Evolutionary conservation across 2,888 invertebrate species (phyloP).

Genomic region (Craniophora ligustri): DNA sequence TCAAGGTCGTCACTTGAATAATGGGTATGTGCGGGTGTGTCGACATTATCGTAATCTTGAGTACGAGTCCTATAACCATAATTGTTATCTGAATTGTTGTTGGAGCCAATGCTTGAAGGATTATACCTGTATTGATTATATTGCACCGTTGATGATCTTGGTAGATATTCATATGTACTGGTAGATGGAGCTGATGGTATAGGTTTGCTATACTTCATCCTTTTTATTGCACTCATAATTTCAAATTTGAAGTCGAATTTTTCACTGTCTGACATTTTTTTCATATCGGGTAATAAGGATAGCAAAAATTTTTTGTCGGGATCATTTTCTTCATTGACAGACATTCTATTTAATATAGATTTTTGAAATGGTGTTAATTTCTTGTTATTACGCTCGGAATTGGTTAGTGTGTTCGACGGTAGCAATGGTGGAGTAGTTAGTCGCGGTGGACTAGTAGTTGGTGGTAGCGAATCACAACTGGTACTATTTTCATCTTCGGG

Average conservation of each 20-base stretch:
- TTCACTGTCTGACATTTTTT: conserved; percentile 22
- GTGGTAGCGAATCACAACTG: conserved; percentile 29
- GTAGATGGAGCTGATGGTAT: conserved; percentile 21
- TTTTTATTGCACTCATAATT: conserved; percentile 19
- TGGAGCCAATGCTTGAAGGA: conserved; percentile 14
- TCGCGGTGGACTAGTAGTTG: conserved; percentile 28
- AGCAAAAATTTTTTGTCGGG: conserved; percentile 25
- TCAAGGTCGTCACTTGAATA: conserved; percentile 17
- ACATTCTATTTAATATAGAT: conserved; percentile 31
- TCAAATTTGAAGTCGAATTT: conserved; percentile 19
- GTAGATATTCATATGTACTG: conserved; percentile 24
- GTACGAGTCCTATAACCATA: conserved; percentile 9
- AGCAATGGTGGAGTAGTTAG: conserved; percentile 15
- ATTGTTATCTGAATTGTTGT: conserved; percentile 14
- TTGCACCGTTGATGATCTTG: conserved; percentile 21
- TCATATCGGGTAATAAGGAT: conserved; percentile 24
- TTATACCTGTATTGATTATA: conserved; percentile 19
- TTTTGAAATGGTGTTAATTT: conserved; percentile 32
- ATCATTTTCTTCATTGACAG: conserved; percentile 29
- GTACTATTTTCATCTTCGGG: conserved; percentile 32
- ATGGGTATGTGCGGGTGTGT: conserved; percentile 15
- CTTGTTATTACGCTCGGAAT: conserved; percentile 15
- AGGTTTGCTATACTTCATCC: conserved; percentile 19
- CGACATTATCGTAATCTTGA: conserved; percentile 14
- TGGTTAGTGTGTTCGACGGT: conserved; percentile 17